phyloP scores from a whole-genome alignment of 1,140 invertebrate genomes.

The Lepidostoma basale region DNA sequence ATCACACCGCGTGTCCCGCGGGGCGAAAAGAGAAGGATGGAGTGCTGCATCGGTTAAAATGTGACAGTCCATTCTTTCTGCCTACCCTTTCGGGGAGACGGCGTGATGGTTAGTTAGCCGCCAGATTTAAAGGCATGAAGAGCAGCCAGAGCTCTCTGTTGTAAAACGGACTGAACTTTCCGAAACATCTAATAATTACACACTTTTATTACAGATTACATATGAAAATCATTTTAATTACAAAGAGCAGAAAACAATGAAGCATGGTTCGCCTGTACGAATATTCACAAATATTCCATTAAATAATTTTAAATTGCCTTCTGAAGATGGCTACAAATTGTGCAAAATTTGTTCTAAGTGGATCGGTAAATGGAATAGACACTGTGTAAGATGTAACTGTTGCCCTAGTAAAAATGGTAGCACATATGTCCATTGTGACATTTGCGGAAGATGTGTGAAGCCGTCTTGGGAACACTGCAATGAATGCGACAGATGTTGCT shows the following conservation, averaged over 20 bases:
- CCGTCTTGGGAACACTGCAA: constrained; percentile 81
- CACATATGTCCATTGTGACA: constrained; percentile 76
- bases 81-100: too few relatives aligned
- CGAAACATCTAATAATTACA: too few relatives aligned
- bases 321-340: constrained; percentile 72
- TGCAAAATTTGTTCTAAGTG: constrained; percentile 75
- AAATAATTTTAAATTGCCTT: constrained; percentile 62
- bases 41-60: too few relatives aligned
- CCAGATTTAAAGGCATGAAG: too few relatives aligned
- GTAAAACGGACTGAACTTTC: too few relatives aligned
- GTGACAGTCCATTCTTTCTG: too few relatives aligned
- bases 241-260: constrained; percentile 60
- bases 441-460: constrained; percentile 83
- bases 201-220: constrained; percentile 50
- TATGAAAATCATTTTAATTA: constrained; percentile 77
- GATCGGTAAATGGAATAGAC: constrained; percentile 73
- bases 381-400: constrained; percentile 73
- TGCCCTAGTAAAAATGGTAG: constrained; percentile 85
- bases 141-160: too few relatives aligned
- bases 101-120: too few relatives aligned
- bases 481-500: constrained; percentile 70
- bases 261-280: constrained; percentile 75
- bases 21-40: too few relatives aligned
- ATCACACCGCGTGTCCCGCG: too few relatives aligned
- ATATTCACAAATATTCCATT: constrained; percentile 82